phyloP scores from a whole-genome alignment of 1,140 invertebrate species.

The Pantala flavescens region DNA sequence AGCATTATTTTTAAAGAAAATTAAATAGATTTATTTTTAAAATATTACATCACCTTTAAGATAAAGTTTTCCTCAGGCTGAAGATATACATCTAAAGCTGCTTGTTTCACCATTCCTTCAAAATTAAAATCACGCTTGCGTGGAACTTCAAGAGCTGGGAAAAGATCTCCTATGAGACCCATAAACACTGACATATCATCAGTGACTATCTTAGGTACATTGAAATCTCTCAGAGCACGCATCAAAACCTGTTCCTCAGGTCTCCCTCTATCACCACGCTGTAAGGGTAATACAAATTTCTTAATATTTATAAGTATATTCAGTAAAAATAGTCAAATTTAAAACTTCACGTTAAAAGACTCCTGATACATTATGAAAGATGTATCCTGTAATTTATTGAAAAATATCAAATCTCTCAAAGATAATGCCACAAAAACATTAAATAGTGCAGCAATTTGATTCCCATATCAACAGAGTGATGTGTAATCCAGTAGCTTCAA shows the following conservation, averaged over 20 bases:
- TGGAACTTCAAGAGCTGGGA: constrained; percentile 80
- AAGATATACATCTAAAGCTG: constrained; percentile 69
- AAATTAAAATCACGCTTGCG: constrained; percentile 72
- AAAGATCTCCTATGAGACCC: constrained; percentile 82
- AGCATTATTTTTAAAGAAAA: background rate
- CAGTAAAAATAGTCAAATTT: too few species aligned
- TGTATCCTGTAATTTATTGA: too few species aligned
- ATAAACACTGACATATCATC: constrained; percentile 84
- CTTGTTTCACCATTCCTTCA: constrained; percentile 65
- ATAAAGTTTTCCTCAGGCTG: constrained; percentile 88
- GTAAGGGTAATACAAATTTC: constrained; percentile 17
- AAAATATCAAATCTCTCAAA: too few species aligned
- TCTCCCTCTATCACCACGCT: constrained; percentile 51
- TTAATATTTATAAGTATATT: background rate
- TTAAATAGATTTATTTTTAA: background rate
- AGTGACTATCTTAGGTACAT: constrained; percentile 84
- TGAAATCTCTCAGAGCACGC: constrained; percentile 83
- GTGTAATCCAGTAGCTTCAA: too few species aligned
- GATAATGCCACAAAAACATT: too few species aligned
- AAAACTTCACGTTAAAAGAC: too few species aligned
- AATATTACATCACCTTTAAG: constrained; percentile 44
- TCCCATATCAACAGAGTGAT: too few species aligned
- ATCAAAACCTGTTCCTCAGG: constrained; percentile 70
- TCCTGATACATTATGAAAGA: too few species aligned
- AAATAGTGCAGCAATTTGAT: too few species aligned